Base-by-base conservation (phyloP, 2,113 vertebrate species). In the Anoplopoma fimbria region DNA sequence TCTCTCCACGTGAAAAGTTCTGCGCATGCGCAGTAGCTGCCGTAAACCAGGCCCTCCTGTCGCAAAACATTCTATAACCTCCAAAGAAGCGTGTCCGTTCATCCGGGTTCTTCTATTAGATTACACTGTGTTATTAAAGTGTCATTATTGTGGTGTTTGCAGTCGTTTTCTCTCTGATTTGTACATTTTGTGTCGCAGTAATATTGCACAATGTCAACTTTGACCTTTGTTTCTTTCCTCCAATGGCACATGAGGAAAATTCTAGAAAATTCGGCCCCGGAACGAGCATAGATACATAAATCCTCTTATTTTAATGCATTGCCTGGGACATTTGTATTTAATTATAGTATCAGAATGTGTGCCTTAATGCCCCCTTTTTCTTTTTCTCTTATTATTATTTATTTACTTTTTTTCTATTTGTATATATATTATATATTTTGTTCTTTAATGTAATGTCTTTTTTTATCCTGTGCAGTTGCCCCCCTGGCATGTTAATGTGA, bases 161-260 rank as follows among this genome's bases (percentile, higher is more conserved):
- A 1, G 4, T 4, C 0, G 33, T 38, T 57, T 25, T 45, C 0
- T 45, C 0, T 55, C 0, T 47, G 25, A 31, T 57, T 40, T 2
- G 23, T 0, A 0, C 9, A 9, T 63, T 77, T 6, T 0, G 27
- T 70, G 42, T 2, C 27, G 27, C 6, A n/a, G 83, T 9, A 87
- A 87, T 1, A 31, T 96, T 95, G 86, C 94, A 89, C 91, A 94
- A 95, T 74, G 60, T 92, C 79, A 93, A 93, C 94, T 92, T 84
- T 95, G 93, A 96, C 94, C 92, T 84, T 47, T 63, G 1, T 86
- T 91, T 91, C 91, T 93, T 89, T 91, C 85, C 88, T 92, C 94
- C 93, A 96, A 95, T 95, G 81, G 85, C 63, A 25, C 82, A 6
- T 3, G 3, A n/a, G 95, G 95, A 95, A 95, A 81, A 57, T 96